These are phyloP conservation scores for Andrena dorsata DNA, from an alignment of 2,888 invertebrate genomes.

Conservation along the genomic window DNA sequence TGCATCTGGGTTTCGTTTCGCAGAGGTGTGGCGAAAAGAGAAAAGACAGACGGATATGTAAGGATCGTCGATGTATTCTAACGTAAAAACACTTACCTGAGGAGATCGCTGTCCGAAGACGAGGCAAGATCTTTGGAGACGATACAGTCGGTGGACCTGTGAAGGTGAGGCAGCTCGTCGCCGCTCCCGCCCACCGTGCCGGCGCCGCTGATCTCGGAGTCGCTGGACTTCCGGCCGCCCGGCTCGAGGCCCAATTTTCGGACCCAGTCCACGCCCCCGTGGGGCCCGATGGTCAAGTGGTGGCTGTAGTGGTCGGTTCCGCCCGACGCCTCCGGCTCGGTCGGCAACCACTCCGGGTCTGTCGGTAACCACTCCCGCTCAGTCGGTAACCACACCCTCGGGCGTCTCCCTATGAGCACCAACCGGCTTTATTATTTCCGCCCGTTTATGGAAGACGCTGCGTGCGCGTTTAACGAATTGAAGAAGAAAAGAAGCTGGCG, in stretches of 20 bases:
- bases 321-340: conserved; percentile 80
- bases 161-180: conserved; percentile 87
- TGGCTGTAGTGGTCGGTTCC: conserved; percentile 84
- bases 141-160: conserved; percentile 93
- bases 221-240: conserved; percentile 84
- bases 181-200: conserved; percentile 81
- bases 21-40: background rate
- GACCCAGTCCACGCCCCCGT: conserved; percentile 89
- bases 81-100: conserved; percentile 79
- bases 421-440: too few species aligned
- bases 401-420: conserved; percentile 76
- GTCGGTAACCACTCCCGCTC: conserved; percentile 81
- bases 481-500: background rate
- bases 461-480: background rate
- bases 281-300: conserved; percentile 88
- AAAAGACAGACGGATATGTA: background rate
- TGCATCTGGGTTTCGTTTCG: background rate
- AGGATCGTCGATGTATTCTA: too few species aligned
- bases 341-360: conserved; percentile 81
- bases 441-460: too few species aligned
- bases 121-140: conserved; percentile 88
- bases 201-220: conserved; percentile 83
- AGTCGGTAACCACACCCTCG: conserved; percentile 80
- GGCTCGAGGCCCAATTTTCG: conserved; percentile 86
- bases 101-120: conserved; percentile 87